Evolutionary conservation across 2,113 vertebrate species (phyloP).

Genomic region (zebrafish (Danio rerio)): DNA sequence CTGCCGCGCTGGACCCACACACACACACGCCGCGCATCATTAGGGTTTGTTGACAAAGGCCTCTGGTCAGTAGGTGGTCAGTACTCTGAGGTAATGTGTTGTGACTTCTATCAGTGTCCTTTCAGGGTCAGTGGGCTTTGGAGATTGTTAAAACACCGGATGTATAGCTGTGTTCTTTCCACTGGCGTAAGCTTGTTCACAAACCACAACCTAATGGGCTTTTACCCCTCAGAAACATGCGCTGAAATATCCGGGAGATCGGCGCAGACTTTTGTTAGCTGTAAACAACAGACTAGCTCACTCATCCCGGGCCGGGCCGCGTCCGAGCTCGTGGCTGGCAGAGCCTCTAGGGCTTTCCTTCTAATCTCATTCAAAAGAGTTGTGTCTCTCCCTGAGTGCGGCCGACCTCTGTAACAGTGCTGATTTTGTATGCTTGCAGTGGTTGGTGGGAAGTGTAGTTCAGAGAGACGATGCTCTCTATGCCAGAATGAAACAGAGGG

Average conservation of each 20-base stretch:
- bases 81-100: constrained; percentile 60
- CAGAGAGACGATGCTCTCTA: constrained; percentile 87
- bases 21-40: not conserved
- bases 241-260: constrained; percentile 39
- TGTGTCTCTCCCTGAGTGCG: constrained; percentile 77
- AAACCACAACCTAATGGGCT: constrained; percentile 60
- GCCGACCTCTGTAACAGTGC: constrained; percentile 80
- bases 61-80: constrained; percentile 46
- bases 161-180: constrained; percentile 56
- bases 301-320: constrained; percentile 68
- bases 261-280: constrained; percentile 59
- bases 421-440: constrained; percentile 88
- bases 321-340: constrained; percentile 67
- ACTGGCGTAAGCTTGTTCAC: constrained; percentile 67
- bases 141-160: constrained; percentile 53
- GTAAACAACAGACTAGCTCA: constrained; percentile 63
- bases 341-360: constrained; percentile 65
- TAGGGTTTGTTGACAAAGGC: constrained; percentile 30
- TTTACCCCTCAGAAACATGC: constrained; percentile 46
- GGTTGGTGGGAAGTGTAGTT: constrained; percentile 88
- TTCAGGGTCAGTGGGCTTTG: constrained; percentile 72
- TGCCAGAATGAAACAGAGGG: constrained; percentile 89
- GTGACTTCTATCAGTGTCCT: constrained; percentile 67
- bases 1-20: not conserved
- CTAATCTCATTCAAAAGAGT: constrained; percentile 68